A percentile compares a stretch with the other conserved stretches of the same genome.
Conservation (phyloP, 2,888 invertebrate genomes). For the Hetaerina titia region DNA sequence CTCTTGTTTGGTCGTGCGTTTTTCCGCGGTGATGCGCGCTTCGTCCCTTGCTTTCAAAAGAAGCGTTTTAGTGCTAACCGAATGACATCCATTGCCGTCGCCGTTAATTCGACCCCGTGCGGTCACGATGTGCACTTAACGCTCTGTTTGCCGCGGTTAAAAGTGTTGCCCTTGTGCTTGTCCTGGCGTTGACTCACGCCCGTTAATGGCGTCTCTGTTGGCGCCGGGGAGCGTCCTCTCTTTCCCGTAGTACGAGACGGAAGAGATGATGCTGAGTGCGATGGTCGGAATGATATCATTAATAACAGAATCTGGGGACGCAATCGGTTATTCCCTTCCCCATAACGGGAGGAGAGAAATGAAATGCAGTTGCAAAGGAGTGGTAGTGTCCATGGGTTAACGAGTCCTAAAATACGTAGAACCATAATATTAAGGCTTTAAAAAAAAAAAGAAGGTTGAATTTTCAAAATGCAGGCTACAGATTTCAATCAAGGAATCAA, state of each 20-base stretch:
- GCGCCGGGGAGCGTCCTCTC: background rate
- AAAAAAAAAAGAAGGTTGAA: too few relatives aligned
- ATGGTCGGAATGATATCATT: background rate
- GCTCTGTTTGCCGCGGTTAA: constrained; percentile 20
- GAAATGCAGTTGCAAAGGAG: too few relatives aligned
- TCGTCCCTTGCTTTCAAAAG: background rate
- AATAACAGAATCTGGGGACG: background rate
- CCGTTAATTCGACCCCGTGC: background rate
- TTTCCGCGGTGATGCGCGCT: background rate
- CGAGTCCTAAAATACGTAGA: too few relatives aligned
- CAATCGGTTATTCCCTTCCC: too few relatives aligned
- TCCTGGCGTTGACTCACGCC: background rate
- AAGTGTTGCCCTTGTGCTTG: background rate
- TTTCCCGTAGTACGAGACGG: background rate
- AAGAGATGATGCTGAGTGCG: background rate
- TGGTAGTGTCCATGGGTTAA: too few relatives aligned
- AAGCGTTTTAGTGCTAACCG: background rate
- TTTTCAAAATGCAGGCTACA: too few relatives aligned
- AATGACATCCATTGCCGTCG: background rate
- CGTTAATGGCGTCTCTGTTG: background rate
- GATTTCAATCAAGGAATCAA: too few relatives aligned
- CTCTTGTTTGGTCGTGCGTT: background rate
- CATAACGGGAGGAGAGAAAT: too few relatives aligned
- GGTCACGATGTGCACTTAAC: background rate
- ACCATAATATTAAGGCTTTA: too few relatives aligned